Conservation (phyloP, 2,113 vertebrate species). For the Eidolon helvum region DNA sequence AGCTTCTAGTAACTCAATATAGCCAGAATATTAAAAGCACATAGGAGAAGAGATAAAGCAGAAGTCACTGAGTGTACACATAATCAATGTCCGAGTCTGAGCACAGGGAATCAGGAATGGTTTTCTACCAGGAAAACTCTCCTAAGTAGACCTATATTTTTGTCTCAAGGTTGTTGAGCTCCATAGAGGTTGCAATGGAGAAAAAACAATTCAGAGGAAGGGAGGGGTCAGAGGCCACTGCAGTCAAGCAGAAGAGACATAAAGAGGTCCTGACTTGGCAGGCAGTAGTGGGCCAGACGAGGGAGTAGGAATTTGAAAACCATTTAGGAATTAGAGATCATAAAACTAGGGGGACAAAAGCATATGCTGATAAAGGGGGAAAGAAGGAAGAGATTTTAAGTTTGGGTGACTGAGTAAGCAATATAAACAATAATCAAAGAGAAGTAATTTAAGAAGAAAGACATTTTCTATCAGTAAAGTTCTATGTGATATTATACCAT, state of each 20-base stretch:
- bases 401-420: not conserved
- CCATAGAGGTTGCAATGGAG: not conserved
- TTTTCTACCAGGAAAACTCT: not conserved
- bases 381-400: not conserved
- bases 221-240: not conserved
- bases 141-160: not conserved
- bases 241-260: not conserved
- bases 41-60: not conserved
- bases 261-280: not conserved
- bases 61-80: not conserved
- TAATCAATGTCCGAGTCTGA: not conserved
- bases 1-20: not conserved
- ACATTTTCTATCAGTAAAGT: not conserved
- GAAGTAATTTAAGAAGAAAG: not conserved
- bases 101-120: not conserved
- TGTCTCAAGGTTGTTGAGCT: not conserved
- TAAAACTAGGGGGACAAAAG: not conserved
- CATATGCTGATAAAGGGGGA: not conserved
- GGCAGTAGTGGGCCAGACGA: not conserved
- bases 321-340: not conserved
- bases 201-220: not conserved
- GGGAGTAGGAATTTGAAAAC: not conserved
- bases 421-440: not conserved
- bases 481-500: not conserved
- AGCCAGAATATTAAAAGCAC: not conserved